phyloP scores from a whole-genome alignment of 2,113 vertebrate genomes.

The Prolemur simus region DNA sequence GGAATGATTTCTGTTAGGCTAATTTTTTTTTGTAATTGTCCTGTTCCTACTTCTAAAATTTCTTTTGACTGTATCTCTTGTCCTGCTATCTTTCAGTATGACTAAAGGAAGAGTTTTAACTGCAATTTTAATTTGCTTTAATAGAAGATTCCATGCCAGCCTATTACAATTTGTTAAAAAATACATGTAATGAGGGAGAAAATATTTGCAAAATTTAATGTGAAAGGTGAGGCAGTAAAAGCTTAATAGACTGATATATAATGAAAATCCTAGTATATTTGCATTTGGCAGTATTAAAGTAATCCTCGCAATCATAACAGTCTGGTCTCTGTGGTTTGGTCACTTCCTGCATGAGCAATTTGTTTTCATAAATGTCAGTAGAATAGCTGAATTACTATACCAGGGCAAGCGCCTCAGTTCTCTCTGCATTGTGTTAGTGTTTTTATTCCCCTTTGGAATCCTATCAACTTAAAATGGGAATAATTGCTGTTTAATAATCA shows the following conservation, averaged over 20 bases:
- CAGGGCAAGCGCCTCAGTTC: neutral
- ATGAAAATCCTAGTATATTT: neutral
- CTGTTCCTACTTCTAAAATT: neutral
- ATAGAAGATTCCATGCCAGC: neutral
- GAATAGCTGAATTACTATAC: neutral
- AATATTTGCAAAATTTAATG: constrained; percentile 13
- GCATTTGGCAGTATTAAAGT: neutral
- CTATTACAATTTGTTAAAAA: neutral
- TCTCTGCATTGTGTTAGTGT: neutral
- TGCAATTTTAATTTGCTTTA: neutral
- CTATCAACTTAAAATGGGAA: neutral
- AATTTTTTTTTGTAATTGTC: neutral
- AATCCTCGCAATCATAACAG: neutral
- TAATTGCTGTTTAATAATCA: neutral
- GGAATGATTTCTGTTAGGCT: neutral
- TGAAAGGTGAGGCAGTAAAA: neutral
- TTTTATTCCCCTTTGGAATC: neutral
- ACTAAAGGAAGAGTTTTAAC: neutral
- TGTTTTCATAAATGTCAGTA: neutral
- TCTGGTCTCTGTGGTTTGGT: neutral
- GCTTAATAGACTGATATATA: neutral
- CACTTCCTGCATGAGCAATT: neutral
- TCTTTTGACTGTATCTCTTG: neutral
- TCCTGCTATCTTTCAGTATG: neutral
- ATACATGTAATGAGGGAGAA: neutral